These are phyloP conservation scores for Ceratitis capitata DNA, from an alignment of 1,140 invertebrate genomes.

Conservation along the genomic window DNA sequence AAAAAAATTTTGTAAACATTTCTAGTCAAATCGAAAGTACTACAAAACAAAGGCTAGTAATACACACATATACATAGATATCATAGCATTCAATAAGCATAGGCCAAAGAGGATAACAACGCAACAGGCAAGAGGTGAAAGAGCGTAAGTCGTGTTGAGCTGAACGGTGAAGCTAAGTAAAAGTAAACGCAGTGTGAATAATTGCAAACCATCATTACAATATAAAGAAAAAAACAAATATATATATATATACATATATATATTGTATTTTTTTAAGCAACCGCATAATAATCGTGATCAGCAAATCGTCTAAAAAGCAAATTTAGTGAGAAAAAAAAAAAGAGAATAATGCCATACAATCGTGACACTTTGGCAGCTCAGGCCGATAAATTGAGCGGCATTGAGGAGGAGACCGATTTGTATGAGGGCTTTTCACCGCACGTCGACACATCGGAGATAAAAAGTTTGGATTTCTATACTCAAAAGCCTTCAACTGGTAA, in stretches of 20 bases:
- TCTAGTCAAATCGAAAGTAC: conserved; percentile 8
- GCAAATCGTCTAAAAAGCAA: background rate
- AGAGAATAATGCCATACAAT: conserved; percentile 65
- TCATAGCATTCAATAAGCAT: too few species aligned
- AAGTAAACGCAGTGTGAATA: background rate
- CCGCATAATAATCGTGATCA: background rate
- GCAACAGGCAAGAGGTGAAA: background rate
- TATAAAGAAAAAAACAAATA: too few species aligned
- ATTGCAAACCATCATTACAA: conserved; percentile 2
- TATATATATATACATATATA: too few species aligned
- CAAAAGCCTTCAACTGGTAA: conserved; percentile 59
- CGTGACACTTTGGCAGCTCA: conserved; percentile 58
- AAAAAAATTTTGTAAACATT: background rate
- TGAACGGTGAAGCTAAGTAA: background rate
- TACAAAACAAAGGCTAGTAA: background rate
- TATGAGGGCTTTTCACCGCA: conserved; percentile 79
- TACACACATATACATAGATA: too few species aligned
- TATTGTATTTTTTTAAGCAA: background rate
- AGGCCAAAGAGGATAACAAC: background rate
- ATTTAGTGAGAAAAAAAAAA: conserved; percentile 47
- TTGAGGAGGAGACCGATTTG: conserved; percentile 77
- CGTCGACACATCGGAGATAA: conserved; percentile 77
- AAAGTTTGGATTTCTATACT: conserved; percentile 67
- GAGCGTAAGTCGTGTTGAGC: background rate
- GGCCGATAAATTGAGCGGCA: conserved; percentile 66